These are phyloP conservation scores for Hippocampus mohnikei DNA, from an alignment of 2,113 vertebrate genomes.

Conservation along the genomic window DNA sequence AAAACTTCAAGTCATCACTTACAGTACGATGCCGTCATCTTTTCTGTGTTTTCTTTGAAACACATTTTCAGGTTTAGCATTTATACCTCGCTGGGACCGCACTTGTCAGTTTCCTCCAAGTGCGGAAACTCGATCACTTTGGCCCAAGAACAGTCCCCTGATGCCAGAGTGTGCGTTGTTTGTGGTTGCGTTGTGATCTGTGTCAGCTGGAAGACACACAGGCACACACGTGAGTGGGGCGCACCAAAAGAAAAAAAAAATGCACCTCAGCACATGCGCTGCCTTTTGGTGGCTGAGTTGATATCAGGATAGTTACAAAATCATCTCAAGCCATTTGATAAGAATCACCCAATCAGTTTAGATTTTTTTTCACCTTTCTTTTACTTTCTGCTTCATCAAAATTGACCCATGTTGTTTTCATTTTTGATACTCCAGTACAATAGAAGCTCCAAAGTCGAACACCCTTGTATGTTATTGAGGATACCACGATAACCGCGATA, in stretches of 20 bases:
- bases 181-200: conserved; percentile 42
- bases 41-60: neutral
- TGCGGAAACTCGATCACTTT: conserved; percentile 41
- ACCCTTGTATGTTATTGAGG: too few species aligned
- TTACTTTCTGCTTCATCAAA: neutral
- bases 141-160: conserved; percentile 16
- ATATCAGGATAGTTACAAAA: conserved; percentile 25
- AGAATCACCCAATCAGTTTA: neutral
- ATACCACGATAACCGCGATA: too few species aligned
- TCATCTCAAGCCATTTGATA: neutral
- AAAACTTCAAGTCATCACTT: neutral
- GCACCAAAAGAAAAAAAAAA: neutral
- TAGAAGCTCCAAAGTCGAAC: neutral
- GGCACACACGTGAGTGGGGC: conserved; percentile 23
- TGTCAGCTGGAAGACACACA: conserved; percentile 47
- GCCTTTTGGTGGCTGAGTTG: conserved; percentile 25
- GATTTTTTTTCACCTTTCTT: neutral
- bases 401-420: neutral
- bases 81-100: conserved; percentile 7
- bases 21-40: neutral
- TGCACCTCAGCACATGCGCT: neutral
- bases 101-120: conserved; percentile 23
- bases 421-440: neutral
- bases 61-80: conserved; percentile 6
- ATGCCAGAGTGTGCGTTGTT: conserved; percentile 43